Evolutionary conservation across 2,888 invertebrate genomes (phyloP).

Genomic region (Quadriops clusia): DNA sequence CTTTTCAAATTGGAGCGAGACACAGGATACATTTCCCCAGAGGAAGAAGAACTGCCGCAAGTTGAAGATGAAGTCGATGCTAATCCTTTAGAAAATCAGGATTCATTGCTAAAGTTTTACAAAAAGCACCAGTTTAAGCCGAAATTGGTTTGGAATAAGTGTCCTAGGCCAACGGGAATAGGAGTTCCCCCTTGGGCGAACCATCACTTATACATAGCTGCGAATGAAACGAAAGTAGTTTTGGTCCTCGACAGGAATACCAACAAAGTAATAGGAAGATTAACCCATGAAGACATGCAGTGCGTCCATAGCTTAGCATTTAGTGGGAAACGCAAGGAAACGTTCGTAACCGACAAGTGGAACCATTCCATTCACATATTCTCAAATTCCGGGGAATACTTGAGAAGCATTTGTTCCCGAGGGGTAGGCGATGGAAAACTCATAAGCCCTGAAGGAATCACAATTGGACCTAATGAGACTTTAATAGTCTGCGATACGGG

Average conservation of each 20-base stretch:
- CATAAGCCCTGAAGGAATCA: conserved; percentile 63
- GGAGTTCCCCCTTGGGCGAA: conserved; percentile 52
- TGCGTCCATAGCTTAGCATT: conserved; percentile 52
- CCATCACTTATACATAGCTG: conserved; percentile 54
- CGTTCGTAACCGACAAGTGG: conserved; percentile 56
- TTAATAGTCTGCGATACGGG: conserved; percentile 69
- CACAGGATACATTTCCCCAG: conserved; percentile 37
- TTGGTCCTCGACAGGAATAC: conserved; percentile 25
- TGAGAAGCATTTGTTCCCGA: conserved; percentile 50
- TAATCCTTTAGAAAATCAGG: conserved; percentile 42
- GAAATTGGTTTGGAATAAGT: conserved; percentile 44
- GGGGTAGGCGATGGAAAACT: conserved; percentile 52
- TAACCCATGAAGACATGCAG: conserved; percentile 45
- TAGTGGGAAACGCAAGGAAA: conserved; percentile 42
- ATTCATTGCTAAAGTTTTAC: conserved; percentile 39
- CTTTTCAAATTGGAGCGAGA: conserved; percentile 43
- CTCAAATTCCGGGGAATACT: conserved; percentile 47
- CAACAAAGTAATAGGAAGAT: conserved; percentile 40
- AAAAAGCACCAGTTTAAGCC: conserved; percentile 44
- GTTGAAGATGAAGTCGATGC: conserved; percentile 28
- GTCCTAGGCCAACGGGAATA: conserved; percentile 55
- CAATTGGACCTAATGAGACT: conserved; percentile 42
- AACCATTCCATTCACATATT: conserved; percentile 59
- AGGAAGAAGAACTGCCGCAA: conserved; percentile 38
- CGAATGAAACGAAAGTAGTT: conserved; percentile 34